A percentile compares a stretch with the other conserved stretches of the same genome.
Conservation (phyloP, 2,797 vertebrate genomes). For the Thamnophis elegans region DNA sequence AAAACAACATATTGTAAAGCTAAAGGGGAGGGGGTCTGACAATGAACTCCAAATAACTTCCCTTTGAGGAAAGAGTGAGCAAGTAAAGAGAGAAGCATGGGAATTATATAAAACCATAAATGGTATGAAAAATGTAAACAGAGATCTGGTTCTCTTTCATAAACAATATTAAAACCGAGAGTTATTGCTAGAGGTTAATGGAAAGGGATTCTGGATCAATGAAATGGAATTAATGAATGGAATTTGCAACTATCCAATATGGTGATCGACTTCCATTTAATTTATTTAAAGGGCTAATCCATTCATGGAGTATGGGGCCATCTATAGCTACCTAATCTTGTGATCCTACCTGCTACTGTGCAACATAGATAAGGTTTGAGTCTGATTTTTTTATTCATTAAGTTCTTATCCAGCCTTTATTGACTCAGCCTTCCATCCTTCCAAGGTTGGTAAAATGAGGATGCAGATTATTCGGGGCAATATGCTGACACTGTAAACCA, state of each 20-base stretch:
- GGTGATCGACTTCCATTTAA: neutral
- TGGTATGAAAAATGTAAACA: neutral
- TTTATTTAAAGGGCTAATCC: neutral
- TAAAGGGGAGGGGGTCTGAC: neutral
- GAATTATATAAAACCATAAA: neutral
- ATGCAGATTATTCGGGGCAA: neutral
- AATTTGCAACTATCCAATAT: neutral
- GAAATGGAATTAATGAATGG: neutral
- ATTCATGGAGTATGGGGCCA: neutral
- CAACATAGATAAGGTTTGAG: neutral
- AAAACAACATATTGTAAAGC: neutral
- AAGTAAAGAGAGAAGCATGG: neutral
- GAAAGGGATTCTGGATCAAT: neutral
- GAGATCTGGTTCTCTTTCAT: neutral
- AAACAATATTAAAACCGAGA: neutral
- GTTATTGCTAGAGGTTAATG: neutral
- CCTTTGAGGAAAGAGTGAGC: neutral
- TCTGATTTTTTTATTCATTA: neutral
- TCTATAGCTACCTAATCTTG: neutral
- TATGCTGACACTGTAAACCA: neutral
- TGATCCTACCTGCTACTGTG: neutral
- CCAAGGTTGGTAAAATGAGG: neutral
- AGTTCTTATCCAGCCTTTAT: neutral
- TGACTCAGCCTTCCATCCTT: neutral
- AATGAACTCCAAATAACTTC: neutral